Evolutionary conservation across 2,797 vertebrate genomes (phyloP).

Genomic region (Florisuga fusca): DNA sequence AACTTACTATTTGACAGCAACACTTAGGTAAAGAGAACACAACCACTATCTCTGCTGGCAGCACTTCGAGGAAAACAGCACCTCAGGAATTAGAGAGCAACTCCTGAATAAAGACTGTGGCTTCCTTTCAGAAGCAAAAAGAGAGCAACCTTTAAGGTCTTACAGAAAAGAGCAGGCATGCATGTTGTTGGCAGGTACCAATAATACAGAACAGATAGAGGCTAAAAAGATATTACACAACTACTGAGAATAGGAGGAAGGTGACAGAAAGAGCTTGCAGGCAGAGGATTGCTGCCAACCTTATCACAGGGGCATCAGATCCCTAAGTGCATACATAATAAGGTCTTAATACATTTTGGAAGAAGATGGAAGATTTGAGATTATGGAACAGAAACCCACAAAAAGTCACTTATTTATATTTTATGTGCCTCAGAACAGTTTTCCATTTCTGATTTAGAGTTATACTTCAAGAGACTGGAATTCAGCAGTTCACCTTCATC

Average conservation of each 20-base stretch:
- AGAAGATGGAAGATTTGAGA: neutral
- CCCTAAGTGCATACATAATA: neutral
- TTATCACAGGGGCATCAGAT: neutral
- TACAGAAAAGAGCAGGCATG: neutral
- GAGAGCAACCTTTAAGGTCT: neutral
- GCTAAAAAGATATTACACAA: neutral
- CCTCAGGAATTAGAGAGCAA: neutral
- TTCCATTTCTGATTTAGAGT: neutral
- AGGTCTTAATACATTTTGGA: neutral
- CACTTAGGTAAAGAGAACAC: neutral
- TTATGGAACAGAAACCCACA: neutral
- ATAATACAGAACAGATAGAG: neutral
- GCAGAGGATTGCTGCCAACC: neutral
- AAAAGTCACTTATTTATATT: neutral
- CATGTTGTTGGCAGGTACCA: neutral
- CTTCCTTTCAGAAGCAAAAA: neutral
- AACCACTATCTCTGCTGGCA: neutral
- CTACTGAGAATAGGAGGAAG: neutral
- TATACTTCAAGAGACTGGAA: neutral
- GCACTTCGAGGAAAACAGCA: constrained; percentile 2
- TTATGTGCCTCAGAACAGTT: neutral
- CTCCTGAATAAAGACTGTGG: neutral
- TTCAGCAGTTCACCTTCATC: neutral
- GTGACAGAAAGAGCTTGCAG: neutral
- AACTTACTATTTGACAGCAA: neutral